Conservation (phyloP, 2,113 vertebrate species). For the Xiphorhynchus elegans region DNA sequence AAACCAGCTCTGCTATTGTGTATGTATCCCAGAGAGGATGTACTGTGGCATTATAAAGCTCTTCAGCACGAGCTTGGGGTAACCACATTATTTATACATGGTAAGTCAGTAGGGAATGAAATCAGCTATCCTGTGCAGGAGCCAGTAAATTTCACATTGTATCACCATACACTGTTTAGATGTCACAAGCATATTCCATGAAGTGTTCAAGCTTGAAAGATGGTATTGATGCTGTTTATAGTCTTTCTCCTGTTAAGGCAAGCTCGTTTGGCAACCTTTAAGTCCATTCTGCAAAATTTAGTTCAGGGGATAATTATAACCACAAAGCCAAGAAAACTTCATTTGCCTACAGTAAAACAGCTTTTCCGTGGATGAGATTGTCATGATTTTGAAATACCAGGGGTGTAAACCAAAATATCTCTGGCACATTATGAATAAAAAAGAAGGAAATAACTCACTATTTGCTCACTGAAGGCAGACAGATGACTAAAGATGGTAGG, state of each 20-base stretch:
- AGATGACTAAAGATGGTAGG: not conserved
- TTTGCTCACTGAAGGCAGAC: not conserved
- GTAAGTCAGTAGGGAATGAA: not conserved
- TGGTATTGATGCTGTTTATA: not conserved
- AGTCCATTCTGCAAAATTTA: constrained; percentile 8
- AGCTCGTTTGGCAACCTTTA: not conserved
- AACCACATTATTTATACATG: not conserved
- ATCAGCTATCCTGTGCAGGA: not conserved
- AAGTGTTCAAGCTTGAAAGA: not conserved
- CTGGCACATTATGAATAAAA: constrained; percentile 3
- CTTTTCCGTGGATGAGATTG: not conserved
- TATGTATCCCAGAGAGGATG: not conserved
- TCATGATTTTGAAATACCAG: constrained; percentile 22
- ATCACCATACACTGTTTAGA: not conserved
- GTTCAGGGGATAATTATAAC: constrained; percentile 9
- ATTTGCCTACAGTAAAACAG: constrained; percentile 10
- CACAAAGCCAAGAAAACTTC: not conserved
- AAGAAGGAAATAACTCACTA: constrained; percentile 1
- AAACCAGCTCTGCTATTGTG: not conserved
- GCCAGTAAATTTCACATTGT: not conserved
- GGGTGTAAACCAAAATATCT: constrained; percentile 12
- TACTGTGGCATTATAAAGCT: not conserved
- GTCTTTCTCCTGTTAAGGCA: not conserved
- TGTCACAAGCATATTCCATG: not conserved
- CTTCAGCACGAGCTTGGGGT: not conserved